These are phyloP conservation scores for Eulithis prunata DNA, from an alignment of 2,888 invertebrate species.

Conservation along the genomic window DNA sequence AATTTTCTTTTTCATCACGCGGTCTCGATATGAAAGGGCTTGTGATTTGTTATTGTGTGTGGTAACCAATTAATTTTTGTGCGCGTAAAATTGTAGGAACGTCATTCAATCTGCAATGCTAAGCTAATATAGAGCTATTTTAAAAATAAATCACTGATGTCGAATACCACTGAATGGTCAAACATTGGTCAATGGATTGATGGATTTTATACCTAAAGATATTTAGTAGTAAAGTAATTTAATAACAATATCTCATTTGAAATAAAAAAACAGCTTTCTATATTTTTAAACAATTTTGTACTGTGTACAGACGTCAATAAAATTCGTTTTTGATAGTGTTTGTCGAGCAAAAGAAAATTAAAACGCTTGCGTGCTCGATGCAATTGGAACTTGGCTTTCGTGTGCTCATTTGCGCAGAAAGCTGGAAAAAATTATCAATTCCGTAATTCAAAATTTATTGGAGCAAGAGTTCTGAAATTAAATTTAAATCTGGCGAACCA, in stretches of 20 bases:
- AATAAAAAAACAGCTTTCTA: too few species aligned
- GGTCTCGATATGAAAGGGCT: conserved; percentile 8
- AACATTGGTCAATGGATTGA: too few species aligned
- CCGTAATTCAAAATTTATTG: not conserved
- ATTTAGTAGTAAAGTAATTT: too few species aligned
- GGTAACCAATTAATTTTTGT: too few species aligned
- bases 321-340: not conserved
- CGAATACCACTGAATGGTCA: too few species aligned
- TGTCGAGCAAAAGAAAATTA: conserved; percentile 10
- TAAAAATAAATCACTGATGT: too few species aligned
- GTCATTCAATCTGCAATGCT: too few species aligned
- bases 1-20: conserved; percentile 24
- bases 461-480: not conserved
- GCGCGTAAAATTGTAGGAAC: too few species aligned
- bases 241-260: too few species aligned
- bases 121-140: too few species aligned
- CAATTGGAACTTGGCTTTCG: not conserved
- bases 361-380: conserved; percentile 12
- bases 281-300: not conserved
- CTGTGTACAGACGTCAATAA: not conserved
- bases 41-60: too few species aligned
- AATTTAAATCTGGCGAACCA: not conserved
- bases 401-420: not conserved
- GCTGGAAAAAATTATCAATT: not conserved
- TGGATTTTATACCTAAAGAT: too few species aligned